Conservation (phyloP, 2,888 invertebrate genomes). For the Epicampocera succincta region DNA sequence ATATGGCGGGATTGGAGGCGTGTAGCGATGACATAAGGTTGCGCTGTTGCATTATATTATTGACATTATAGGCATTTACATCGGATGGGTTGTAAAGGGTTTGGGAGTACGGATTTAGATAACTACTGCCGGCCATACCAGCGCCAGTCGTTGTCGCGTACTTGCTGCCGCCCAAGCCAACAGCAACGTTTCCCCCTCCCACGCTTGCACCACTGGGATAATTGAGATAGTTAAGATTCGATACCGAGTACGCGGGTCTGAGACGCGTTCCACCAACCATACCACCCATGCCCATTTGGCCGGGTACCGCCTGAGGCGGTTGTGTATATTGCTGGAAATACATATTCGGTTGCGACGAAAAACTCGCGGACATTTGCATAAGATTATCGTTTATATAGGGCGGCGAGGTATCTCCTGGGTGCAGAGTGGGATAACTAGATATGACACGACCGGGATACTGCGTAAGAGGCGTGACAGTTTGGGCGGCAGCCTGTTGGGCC, state of each 20-base stretch:
- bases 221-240: conserved; percentile 78
- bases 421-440: conserved; percentile 80
- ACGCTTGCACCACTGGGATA: conserved; percentile 74
- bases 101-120: conserved; percentile 77
- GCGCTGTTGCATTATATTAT: conserved; percentile 76
- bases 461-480: conserved; percentile 77
- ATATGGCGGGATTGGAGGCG: conserved; percentile 81
- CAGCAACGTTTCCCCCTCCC: conserved; percentile 45
- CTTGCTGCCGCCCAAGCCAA: conserved; percentile 49
- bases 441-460: conserved; percentile 78
- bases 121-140: conserved; percentile 71
- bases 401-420: conserved; percentile 79
- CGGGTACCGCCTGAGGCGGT: conserved; percentile 72
- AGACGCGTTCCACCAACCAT: conserved; percentile 75
- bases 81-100: conserved; percentile 72
- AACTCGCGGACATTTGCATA: conserved; percentile 81
- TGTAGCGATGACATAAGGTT: conserved; percentile 80
- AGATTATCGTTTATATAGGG: conserved; percentile 81
- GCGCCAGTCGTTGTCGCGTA: conserved; percentile 70
- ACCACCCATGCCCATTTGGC: conserved; percentile 73
- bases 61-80: conserved; percentile 73
- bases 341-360: conserved; percentile 82
- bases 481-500: conserved; percentile 72
- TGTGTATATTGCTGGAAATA: conserved; percentile 79
- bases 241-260: conserved; percentile 80